Conservation (phyloP, 1,140 invertebrate species). For the Wiebesia pumilae region DNA sequence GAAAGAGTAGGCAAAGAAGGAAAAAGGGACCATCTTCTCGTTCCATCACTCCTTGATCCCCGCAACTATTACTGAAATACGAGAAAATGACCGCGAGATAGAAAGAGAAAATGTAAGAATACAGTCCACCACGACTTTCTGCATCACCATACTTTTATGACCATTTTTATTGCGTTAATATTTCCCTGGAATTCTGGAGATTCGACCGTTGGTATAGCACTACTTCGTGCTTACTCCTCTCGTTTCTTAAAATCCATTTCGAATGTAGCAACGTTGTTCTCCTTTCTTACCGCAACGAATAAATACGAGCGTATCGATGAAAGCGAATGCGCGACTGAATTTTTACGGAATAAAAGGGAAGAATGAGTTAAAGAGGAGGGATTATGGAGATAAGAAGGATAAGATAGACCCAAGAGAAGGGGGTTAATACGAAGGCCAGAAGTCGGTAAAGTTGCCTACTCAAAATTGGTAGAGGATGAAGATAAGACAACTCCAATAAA, state of each 20-base stretch:
- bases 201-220: background rate
- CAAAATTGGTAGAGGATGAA: background rate
- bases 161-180: conserved; percentile 48
- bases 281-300: background rate
- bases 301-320: background rate
- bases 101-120: background rate
- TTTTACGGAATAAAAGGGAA: background rate
- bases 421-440: background rate
- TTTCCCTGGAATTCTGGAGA: conserved; percentile 27
- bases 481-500: conserved; percentile 57
- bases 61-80: conserved; percentile 37
- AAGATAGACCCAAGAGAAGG: background rate
- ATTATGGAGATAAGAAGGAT: background rate
- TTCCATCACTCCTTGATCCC: conserved; percentile 26
- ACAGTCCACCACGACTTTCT: background rate
- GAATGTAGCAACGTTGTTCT: conserved; percentile 17
- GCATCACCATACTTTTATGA: conserved; percentile 40
- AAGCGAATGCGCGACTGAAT: background rate
- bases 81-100: conserved; percentile 31
- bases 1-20: too few species aligned
- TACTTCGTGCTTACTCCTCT: background rate
- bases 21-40: background rate
- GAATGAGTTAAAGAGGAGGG: background rate
- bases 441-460: background rate
- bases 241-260: background rate